These are phyloP conservation scores for Zaprionus camerounensis DNA, from an alignment of 1,140 invertebrate species.

Conservation along the genomic window DNA sequence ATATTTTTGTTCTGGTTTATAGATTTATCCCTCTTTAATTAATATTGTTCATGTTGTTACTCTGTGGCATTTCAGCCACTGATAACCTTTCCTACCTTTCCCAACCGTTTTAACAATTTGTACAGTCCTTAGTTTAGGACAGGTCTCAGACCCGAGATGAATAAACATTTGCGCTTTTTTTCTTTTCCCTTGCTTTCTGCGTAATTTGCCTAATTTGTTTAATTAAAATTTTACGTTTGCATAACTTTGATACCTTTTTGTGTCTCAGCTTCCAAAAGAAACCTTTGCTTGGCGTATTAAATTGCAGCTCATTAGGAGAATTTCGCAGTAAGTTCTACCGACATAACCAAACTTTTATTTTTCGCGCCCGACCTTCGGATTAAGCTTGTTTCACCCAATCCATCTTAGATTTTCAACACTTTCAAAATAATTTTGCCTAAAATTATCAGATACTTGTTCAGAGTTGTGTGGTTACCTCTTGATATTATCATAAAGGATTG, in stretches of 20 bases:
- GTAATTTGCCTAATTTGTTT: slow-evolving; percentile 76
- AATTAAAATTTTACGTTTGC: slow-evolving; percentile 68
- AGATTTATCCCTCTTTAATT: neutral
- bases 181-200: slow-evolving; percentile 40
- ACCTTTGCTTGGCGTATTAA: slow-evolving; percentile 21
- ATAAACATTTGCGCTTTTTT: slow-evolving; percentile 35
- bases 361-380: neutral
- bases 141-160: neutral
- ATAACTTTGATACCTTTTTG: slow-evolving; percentile 50
- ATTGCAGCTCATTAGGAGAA: slow-evolving; percentile 34
- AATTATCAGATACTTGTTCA: neutral
- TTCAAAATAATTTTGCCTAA: neutral
- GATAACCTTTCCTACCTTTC: neutral
- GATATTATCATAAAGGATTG: slow-evolving; percentile 12
- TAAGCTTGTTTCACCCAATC: neutral
- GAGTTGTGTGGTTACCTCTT: neutral
- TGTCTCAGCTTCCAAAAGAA: neutral
- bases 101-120: slow-evolving; percentile 26
- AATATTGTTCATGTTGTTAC: neutral
- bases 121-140: slow-evolving; percentile 9
- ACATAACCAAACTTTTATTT: neutral
- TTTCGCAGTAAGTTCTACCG: neutral
- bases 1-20: neutral
- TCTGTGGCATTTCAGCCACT: neutral
- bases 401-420: neutral